Base-by-base conservation (phyloP, 2,113 vertebrate genomes). In the Octodon degus region DNA sequence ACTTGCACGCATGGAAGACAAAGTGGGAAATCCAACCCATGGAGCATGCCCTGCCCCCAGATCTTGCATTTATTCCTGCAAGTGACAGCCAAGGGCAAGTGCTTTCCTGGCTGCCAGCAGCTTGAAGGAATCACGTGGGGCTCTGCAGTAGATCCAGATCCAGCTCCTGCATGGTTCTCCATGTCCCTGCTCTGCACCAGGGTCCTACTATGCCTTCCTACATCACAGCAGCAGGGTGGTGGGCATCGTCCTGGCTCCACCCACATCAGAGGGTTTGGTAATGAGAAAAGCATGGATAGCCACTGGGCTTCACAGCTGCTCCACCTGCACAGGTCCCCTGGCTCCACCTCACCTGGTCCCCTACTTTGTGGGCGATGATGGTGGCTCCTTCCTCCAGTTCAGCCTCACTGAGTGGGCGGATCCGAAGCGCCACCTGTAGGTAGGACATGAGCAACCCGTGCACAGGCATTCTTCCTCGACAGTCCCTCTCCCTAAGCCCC, bases 381-480 rank as follows among this genome's bases (percentile, higher is more conserved):
- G 97, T 62, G 25, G 98, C 98, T 27, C 98, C 98, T 74, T 98
- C 98, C 58, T 99, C 97, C 5, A 37, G 37, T 82, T 98, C 98
- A 0, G 96, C 70, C 5, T 95, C 82, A 0, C n/a, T 97, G 70
- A 97, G 87, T 3, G 98, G 98, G 9, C 85, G 87, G 91, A 98
- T 98, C 27, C 97, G 97, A 20, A 99, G 97, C 0, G 96, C 97
- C 65, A 98, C 98, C 98, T 98, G 86, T 7, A 53, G 60, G 60
- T 27, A 47, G 55, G 83, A 70, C n/a, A 16, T 0, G 7, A 7
- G 3, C 8, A 1, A 0, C 0, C 0, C 24, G 0, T 76, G n/a
- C 1, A 0, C 3, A 0, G 7, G 30, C 24, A 6, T 79, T 27
- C 14, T 79, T 43, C 72, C 40, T 50, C 32, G 14, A 32, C 25